phyloP scores from a whole-genome alignment of 2,888 invertebrate species.

The Frankliniella fusca region DNA sequence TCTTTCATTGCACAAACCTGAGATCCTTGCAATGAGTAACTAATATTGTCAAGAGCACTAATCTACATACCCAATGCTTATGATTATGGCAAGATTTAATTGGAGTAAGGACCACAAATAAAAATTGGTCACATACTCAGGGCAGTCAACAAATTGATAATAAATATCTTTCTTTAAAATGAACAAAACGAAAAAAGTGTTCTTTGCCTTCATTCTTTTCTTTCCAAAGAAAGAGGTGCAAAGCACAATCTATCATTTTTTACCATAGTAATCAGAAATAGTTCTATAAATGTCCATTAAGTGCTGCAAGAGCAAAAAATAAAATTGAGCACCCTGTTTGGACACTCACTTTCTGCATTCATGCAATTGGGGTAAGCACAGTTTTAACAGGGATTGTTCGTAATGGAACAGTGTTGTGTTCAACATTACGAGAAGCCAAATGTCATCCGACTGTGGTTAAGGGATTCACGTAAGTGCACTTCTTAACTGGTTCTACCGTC shows the following conservation, averaged over 20 bases:
- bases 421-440: neutral
- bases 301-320: neutral
- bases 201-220: neutral
- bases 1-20: neutral
- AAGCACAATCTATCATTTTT: neutral
- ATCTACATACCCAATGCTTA: slow-evolving; percentile 24
- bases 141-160: neutral
- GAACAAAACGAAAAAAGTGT: neutral
- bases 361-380: slow-evolving; percentile 2
- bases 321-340: neutral
- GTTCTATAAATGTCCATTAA: neutral
- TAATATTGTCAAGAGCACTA: slow-evolving; percentile 25
- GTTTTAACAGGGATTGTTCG: neutral
- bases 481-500: slow-evolving; percentile 23
- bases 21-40: slow-evolving; percentile 10
- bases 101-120: neutral
- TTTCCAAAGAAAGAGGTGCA: neutral
- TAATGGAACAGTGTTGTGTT: neutral
- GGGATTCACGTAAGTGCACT: neutral
- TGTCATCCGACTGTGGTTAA: neutral
- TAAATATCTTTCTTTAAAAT: slow-evolving; percentile 3
- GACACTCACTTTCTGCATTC: neutral
- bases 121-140: neutral
- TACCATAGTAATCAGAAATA: neutral
- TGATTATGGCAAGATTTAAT: slow-evolving; percentile 3